Base-by-base conservation (phyloP, 2,113 vertebrate genomes). In the Phylloscopus trochiloides region DNA sequence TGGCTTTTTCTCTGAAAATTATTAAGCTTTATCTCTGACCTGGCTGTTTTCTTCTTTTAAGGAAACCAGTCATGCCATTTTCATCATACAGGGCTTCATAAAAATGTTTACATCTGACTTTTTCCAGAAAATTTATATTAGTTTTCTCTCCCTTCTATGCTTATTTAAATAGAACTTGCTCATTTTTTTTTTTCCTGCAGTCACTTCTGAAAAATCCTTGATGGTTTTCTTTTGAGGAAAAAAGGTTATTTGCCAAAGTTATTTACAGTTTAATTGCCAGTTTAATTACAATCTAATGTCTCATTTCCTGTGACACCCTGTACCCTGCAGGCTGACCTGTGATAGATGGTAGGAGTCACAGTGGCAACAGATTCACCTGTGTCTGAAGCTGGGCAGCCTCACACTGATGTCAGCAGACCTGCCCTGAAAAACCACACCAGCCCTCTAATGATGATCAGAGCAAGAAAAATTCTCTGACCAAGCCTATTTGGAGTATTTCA, bases 221-320 rank as follows among this genome's bases (percentile, higher is more conserved):
- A 14, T 14, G 31, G 10, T 38, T 93, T 93, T 94, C 90, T 88
- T 89, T 82, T 82, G 81, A 82, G 17, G n/a, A 79, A 88, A 80
- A 95, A 68, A 88, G 25, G n/a, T 82, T 85, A 85, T 85, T 88
- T 95, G 78, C 54, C 38, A 58, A 75, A 86, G 58, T 94, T 95
- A 88, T 83, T 96, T 94, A 94, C 85, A 66, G 38, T 79, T 95
- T 91, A 95, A 87, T 78, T 96, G 42, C 54, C 42, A 62, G 42
- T 91, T 94, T 95, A 95, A 93, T 95, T 94, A 76, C 55, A 92
- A 25, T 66, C 58, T 82, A 82, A 91, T 91, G 61, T 88, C 81
- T 91, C 21, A 0, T 87, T 96, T 92, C 70, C 66, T 75, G 66
- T 94, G 77, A 79, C 71, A 84, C 40, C 8, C 40, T 92, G 36